Base-by-base conservation (phyloP, 2,797 vertebrate genomes). In the Anguilla marmorata region DNA sequence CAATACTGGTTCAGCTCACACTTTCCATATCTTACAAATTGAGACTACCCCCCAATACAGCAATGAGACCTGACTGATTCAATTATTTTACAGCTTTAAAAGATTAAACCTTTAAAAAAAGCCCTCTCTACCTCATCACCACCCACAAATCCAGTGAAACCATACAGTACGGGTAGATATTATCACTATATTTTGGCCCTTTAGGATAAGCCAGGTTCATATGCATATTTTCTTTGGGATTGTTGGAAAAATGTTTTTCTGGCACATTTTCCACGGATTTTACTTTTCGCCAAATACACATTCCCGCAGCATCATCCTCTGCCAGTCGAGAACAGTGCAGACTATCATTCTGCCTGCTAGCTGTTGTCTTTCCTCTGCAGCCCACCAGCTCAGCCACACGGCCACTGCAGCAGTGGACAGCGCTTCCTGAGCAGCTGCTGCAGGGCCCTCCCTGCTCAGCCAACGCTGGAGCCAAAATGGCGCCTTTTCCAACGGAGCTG, bases 81-180 rank as follows among this genome's bases (percentile, higher is more conserved):
- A 41, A 79, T 72, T 72, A 72, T 72, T 86, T 86, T 72, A 86
- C 52, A 74, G 85, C 48, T 76, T 72, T 37, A 66, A 74, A 86
- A 54, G 85, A 50, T 72, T 72, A 30, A 69, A 30, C 24, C 3
- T 45, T 45, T 60, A 60, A 69, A 69, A 69, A 41, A 11, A 33
- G n/a, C n/a, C 2, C n/a, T 24, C 14, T 37, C 30, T 2, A 41
- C 11, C 30, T 37, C 66, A 52, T 86, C 66, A 66, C 41, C 27
- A 72, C 66, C 48, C 16, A 45, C 24, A 72, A 1, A 69, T 76
- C 33, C 50, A 56, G 30, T 86, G 54, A 86, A 79, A 76, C 14
- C n/a, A 30, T 76, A 37, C 30, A 33, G 3, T 37, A 76, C 33
- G 1, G 12, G 27, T 63, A 63, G 16, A 63, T 76, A 14, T 16